phyloP scores from a whole-genome alignment of 2,113 vertebrate genomes.

The Nothoprocta perdicaria region DNA sequence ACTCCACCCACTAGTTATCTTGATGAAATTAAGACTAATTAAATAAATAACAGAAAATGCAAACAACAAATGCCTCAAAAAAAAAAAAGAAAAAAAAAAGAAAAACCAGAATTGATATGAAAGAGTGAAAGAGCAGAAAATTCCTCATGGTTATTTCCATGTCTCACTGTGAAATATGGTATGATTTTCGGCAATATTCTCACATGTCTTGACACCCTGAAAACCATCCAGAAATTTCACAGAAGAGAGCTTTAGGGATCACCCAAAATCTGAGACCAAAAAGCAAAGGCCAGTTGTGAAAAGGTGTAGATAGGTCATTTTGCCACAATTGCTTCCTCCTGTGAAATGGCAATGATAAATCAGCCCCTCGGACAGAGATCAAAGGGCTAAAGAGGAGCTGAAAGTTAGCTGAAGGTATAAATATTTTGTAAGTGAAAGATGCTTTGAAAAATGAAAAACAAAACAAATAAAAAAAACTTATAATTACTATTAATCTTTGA shows the following conservation, averaged over 20 bases:
- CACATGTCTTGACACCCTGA: not conserved
- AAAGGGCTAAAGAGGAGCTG: not conserved
- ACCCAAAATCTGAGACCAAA: not conserved
- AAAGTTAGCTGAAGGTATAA: not conserved
- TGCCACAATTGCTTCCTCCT: not conserved
- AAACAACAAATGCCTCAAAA: not conserved
- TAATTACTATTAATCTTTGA: constrained; percentile 33
- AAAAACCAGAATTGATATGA: not conserved
- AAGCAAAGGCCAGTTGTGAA: not conserved
- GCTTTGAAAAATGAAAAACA: not conserved
- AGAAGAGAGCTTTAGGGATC: not conserved
- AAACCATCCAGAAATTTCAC: not conserved
- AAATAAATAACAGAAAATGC: not conserved
- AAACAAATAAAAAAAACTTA: not conserved
- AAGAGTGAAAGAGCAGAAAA: not conserved
- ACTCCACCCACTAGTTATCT: not conserved
- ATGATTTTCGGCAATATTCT: not conserved
- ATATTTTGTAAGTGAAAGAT: not conserved
- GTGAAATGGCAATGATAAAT: not conserved
- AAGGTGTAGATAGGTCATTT: not conserved
- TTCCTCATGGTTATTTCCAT: not conserved
- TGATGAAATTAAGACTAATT: not conserved
- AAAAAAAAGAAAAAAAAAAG: not conserved
- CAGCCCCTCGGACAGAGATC: not conserved
- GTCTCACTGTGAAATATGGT: not conserved